Base-by-base conservation (phyloP, 2,888 invertebrate genomes). In the Rhamphomyia laevipes region DNA sequence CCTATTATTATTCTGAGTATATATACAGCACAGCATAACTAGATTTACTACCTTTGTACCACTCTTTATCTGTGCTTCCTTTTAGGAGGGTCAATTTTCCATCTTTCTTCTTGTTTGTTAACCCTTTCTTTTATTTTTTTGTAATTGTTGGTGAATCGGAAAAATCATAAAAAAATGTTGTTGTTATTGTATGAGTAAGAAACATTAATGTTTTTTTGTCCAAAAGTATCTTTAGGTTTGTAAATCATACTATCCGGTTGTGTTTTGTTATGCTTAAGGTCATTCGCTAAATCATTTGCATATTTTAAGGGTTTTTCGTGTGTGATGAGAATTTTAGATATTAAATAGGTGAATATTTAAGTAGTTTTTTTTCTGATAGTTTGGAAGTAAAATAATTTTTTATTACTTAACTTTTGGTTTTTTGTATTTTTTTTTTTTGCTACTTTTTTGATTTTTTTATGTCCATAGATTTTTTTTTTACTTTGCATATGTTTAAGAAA, bases 401-500 rank as follows among this genome's bases (percentile, higher is more conserved):
- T 27, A 7, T 27, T 27, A 27, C 6, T 7, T 6, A 27, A 27
- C 9, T 7, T 27, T 27, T 4, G 6, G 21, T 21, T 21, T 21
- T 21, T 4, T 21, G 21, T n/a, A n/a, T n/a, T n/a, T n/a, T n/a
- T n/a, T 52, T 51, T 52, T 41, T 37, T 54, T 54, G 54, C n/a
- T 54, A 52, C 51, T 52, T 38, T 3, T 47, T 47, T 48, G 54
- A 52, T 53, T 52, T 54, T 54, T 54, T 54, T 54, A 54, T 54
- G 54, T 53, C 53, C 54, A 54, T 53, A 53, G 51, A 53, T 54
- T 52, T 53, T 51, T 50, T 52, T 54, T 50, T 47, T n/a, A n/a
- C 49, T 52, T 50, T 52, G 50, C 50, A 46, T 30, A 35, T 43
- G 21, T 46, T 35, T 30, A 33, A 42, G 37, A 21, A n/a, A 45